Evolutionary conservation across 2,113 vertebrate species (phyloP).

Genomic region (Alosa alosa): DNA sequence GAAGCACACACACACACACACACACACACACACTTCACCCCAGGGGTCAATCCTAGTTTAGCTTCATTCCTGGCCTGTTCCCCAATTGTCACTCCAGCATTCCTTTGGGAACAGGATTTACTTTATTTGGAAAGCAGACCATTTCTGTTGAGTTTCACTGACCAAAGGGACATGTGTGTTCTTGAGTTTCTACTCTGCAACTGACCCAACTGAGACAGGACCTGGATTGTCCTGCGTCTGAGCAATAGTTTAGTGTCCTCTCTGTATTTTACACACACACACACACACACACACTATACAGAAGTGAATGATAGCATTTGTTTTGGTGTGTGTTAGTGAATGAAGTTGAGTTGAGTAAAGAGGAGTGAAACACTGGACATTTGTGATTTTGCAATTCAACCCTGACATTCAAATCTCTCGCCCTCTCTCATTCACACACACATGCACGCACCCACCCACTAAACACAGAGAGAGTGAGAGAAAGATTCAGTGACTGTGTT

Average conservation of each 20-base stretch:
- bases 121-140: not conserved
- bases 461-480: too few species aligned
- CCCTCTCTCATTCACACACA: too few species aligned
- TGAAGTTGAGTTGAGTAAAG: too few species aligned
- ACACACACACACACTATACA: too few species aligned
- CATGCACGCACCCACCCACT: too few species aligned
- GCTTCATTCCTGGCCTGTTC: not conserved
- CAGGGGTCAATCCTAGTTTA: constrained; percentile 32
- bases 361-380: too few species aligned
- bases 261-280: too few species aligned
- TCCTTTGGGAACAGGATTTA: not conserved
- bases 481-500: not conserved
- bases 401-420: not conserved
- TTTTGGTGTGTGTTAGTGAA: too few species aligned
- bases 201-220: not conserved
- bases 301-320: too few species aligned
- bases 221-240: not conserved
- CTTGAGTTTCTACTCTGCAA: not conserved
- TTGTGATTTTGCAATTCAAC: too few species aligned
- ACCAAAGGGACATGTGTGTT: not conserved
- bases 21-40: constrained; percentile 23
- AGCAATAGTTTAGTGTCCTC: not conserved
- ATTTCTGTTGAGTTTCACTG: not conserved
- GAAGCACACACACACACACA: too few species aligned
- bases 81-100: not conserved